These are phyloP conservation scores for Andricus quercusramuli DNA, from an alignment of 2,888 invertebrate species.

Conservation along the genomic window DNA sequence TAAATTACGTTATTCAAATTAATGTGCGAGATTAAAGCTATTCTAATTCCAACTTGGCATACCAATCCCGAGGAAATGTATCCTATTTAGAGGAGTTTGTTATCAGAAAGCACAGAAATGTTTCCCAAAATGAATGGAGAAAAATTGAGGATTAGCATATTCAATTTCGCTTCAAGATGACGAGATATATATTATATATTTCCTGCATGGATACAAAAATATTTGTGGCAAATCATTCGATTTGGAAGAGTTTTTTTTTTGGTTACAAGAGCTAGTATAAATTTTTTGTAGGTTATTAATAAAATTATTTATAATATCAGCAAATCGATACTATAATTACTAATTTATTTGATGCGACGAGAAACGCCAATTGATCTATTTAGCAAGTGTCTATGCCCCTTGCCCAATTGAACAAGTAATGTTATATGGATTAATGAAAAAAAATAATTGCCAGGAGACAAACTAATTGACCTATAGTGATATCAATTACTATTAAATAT, in stretches of 20 bases:
- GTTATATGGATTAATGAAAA: background rate
- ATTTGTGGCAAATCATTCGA: too few species aligned
- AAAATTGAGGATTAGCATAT: background rate
- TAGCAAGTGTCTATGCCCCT: background rate
- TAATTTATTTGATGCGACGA: background rate
- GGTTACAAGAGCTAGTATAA: too few species aligned
- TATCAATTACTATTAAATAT: background rate
- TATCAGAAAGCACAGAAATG: background rate
- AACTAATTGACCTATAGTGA: background rate
- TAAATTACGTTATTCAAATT: background rate
- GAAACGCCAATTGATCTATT: background rate
- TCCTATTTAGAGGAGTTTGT: background rate
- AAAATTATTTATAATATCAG: background rate
- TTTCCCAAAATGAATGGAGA: background rate
- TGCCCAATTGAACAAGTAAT: background rate
- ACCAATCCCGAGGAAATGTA: background rate
- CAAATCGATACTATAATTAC: background rate
- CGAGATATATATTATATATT: too few species aligned
- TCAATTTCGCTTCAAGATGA: background rate
- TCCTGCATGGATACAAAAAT: too few species aligned
- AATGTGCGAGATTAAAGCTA: background rate
- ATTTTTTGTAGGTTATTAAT: too few species aligned
- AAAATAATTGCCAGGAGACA: background rate
- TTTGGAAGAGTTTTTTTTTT: too few species aligned
- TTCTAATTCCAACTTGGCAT: background rate